phyloP scores from a whole-genome alignment of 1,140 invertebrate genomes.

The Wasmannia auropunctata region DNA sequence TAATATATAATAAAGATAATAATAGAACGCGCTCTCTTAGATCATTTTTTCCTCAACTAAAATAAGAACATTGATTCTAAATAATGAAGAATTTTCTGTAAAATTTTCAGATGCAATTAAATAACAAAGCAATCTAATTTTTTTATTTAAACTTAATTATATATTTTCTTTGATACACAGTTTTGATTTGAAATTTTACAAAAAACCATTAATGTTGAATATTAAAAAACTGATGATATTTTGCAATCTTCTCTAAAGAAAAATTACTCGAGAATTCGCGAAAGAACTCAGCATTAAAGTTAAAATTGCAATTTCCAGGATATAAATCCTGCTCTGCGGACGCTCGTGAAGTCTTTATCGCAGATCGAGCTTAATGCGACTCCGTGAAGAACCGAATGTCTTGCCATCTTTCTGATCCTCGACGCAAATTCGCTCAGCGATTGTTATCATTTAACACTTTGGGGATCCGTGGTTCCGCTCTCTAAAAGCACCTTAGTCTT shows the following conservation, averaged over 20 bases:
- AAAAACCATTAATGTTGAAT: background rate
- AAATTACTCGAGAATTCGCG: constrained; percentile 30
- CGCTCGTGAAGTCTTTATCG: constrained; percentile 36
- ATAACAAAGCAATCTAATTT: background rate
- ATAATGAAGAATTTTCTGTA: background rate
- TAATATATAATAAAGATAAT: constrained; percentile 17
- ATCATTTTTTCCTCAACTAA: constrained; percentile 1
- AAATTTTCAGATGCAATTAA: background rate
- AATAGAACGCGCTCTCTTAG: background rate
- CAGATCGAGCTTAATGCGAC: constrained; percentile 42
- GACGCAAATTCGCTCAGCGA: constrained; percentile 42
- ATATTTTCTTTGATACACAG: background rate
- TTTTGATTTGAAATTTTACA: background rate
- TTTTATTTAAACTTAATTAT: background rate
- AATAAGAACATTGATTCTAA: constrained; percentile 9
- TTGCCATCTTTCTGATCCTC: constrained; percentile 23
- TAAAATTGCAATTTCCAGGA: constrained; percentile 45
- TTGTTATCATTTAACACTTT: constrained; percentile 51
- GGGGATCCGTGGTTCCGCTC: constrained; percentile 7
- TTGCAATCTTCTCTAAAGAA: background rate
- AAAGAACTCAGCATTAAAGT: constrained; percentile 31
- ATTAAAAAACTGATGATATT: background rate
- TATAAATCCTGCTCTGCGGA: constrained; percentile 14
- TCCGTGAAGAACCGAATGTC: constrained; percentile 35
- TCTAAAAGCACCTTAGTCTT: constrained; percentile 3